Evolutionary conservation across 2,113 vertebrate species (phyloP).

Genomic region (Pica pica): DNA sequence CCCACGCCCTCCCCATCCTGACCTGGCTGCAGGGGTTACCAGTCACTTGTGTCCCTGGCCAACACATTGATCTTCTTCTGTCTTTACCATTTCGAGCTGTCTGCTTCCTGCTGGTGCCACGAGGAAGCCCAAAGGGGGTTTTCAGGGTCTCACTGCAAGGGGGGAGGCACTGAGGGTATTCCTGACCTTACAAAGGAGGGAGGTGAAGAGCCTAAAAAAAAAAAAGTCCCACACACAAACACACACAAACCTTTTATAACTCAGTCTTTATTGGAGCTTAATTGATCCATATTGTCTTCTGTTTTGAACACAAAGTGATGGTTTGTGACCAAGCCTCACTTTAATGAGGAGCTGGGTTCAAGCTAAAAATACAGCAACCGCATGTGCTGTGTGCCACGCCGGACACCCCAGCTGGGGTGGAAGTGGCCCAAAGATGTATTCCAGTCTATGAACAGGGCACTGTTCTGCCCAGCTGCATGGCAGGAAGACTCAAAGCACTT

Average conservation of each 20-base stretch:
- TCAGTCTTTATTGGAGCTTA: not conserved
- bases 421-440: conserved; percentile 47
- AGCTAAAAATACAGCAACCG: conserved; percentile 61
- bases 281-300: conserved; percentile 37
- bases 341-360: conserved; percentile 22
- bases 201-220: not conserved
- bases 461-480: conserved; percentile 75
- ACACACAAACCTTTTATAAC: not conserved
- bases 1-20: not conserved
- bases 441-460: conserved; percentile 70
- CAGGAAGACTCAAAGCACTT: conserved; percentile 60
- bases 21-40: not conserved
- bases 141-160: not conserved
- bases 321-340: conserved; percentile 34
- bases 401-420: conserved; percentile 69
- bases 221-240: not conserved
- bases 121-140: not conserved
- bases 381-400: not conserved
- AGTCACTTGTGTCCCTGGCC: not conserved
- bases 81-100: not conserved
- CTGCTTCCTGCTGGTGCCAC: conserved; percentile 3
- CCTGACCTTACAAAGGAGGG: not conserved
- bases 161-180: not conserved
- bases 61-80: not conserved
- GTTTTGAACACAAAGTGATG: conserved; percentile 55